Percentiles rank a stretch among this genome's conserved stretches.
Evolutionary conservation across 2,113 vertebrate genomes (phyloP).

Genomic region (Peromyscus californicus): DNA sequence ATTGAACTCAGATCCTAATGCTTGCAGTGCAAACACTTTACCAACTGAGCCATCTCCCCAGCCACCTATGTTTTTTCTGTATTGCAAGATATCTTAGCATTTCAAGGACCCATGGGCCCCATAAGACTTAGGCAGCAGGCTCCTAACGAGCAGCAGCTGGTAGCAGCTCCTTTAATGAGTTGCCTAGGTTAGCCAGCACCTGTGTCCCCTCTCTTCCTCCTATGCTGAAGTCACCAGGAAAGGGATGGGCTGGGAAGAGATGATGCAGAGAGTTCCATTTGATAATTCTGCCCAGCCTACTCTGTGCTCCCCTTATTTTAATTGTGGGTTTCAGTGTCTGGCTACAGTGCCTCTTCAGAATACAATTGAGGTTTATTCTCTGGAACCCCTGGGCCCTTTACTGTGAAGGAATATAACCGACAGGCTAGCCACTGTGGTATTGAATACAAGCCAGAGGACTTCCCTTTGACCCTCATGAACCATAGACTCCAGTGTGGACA

Average conservation of each 20-base stretch:
- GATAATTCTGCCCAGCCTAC: not conserved
- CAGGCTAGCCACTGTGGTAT: rapidly evolving
- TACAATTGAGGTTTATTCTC: not conserved
- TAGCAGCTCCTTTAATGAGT: not conserved
- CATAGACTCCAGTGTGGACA: not conserved
- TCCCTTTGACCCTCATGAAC: not conserved
- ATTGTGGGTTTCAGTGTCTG: conserved; percentile 18
- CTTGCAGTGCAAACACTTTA: not conserved
- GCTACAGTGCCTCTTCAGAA: conserved; percentile 21
- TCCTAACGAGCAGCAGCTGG: not conserved
- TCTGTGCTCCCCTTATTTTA: not conserved
- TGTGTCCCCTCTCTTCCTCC: not conserved
- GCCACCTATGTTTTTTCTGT: not conserved
- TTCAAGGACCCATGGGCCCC: not conserved
- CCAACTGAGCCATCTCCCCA: not conserved
- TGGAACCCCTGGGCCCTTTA: not conserved
- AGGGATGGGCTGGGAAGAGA: not conserved
- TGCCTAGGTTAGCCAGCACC: not conserved
- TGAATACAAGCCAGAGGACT: not conserved
- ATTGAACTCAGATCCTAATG: not conserved
- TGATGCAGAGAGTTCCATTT: not conserved
- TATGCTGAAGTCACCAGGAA: not conserved
- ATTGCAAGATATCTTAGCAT: not conserved
- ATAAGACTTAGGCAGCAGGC: not conserved
- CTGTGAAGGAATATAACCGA: not conserved